phyloP scores from a whole-genome alignment of 2,113 vertebrate species.

The Tapirus terrestris region DNA sequence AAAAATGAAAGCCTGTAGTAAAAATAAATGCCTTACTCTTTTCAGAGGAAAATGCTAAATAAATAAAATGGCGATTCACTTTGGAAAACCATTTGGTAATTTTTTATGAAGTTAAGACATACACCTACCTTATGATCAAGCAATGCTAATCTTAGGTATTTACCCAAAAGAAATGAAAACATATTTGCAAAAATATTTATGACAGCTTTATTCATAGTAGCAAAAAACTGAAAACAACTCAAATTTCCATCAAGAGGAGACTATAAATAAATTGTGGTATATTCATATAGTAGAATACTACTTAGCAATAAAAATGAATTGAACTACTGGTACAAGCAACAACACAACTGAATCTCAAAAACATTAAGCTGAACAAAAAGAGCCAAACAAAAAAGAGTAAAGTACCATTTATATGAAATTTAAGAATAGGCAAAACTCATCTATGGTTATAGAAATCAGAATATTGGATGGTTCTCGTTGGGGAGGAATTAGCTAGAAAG shows the following conservation, averaged over 20 bases:
- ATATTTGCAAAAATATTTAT: background rate
- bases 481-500: background rate
- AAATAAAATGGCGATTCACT: background rate
- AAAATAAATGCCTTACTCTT: background rate
- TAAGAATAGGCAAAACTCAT: background rate
- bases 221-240: background rate
- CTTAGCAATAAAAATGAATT: background rate
- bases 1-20: background rate
- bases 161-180: background rate
- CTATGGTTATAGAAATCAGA: background rate
- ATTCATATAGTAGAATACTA: background rate
- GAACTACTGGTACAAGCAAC: background rate
- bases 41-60: background rate
- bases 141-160: background rate
- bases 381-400: background rate
- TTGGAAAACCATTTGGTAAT: slow-evolving; percentile 10
- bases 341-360: background rate
- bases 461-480: background rate
- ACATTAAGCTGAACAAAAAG: background rate
- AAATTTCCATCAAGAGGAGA: slow-evolving; percentile 4
- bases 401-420: background rate
- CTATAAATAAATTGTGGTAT: background rate
- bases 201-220: background rate
- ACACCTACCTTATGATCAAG: background rate
- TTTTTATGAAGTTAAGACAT: background rate